These are phyloP conservation scores for Atherinomorus stipes DNA, from an alignment of 2,113 vertebrate species.

Conservation along the genomic window DNA sequence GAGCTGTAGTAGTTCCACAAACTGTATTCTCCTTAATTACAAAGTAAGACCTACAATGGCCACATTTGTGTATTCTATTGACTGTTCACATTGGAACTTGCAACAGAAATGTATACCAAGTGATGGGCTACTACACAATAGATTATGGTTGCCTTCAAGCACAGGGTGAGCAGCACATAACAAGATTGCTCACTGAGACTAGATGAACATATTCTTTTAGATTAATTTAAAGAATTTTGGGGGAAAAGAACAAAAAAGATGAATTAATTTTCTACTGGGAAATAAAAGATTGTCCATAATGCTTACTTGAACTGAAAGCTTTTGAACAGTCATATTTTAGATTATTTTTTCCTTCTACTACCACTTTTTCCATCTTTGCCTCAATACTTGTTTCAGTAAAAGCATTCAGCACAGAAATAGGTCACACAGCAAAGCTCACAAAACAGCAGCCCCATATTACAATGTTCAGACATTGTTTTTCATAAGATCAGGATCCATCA, in stretches of 20 bases:
- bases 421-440: constrained; percentile 57
- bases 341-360: constrained; percentile 15
- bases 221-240: constrained; percentile 67
- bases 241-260: constrained; percentile 28
- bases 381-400: constrained; percentile 50
- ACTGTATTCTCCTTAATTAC: constrained; percentile 50
- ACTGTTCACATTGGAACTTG: constrained; percentile 77
- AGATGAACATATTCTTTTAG: constrained; percentile 77
- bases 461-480: constrained; percentile 55
- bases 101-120: constrained; percentile 57
- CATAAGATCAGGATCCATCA: constrained; percentile 53
- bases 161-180: constrained; percentile 61
- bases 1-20: constrained; percentile 25
- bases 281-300: constrained; percentile 57
- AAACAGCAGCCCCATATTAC: constrained; percentile 49
- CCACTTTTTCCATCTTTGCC: constrained; percentile 11
- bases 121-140: constrained; percentile 63
- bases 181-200: constrained; percentile 62
- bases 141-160: constrained; percentile 66
- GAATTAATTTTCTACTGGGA: constrained; percentile 49
- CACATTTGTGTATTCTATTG: constrained; percentile 69
- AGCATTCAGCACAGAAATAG: constrained; percentile 52
- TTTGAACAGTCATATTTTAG: constrained; percentile 47
- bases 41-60: constrained; percentile 51
- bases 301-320: constrained; percentile 37